These are phyloP conservation scores for Mormoops blainvillei DNA, from an alignment of 2,113 vertebrate species.

Conservation along the genomic window DNA sequence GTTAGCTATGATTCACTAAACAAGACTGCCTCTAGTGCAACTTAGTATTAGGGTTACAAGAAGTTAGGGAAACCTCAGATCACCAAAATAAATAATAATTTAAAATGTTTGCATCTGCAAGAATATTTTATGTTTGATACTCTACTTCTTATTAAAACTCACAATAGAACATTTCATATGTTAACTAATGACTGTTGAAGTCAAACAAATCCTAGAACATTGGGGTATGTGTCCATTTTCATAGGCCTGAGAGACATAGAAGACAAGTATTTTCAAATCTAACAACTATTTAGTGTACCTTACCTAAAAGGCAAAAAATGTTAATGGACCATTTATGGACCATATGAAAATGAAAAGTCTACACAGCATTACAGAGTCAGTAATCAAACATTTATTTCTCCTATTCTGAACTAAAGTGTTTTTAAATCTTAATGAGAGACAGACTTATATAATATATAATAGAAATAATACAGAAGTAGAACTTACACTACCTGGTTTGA, in stretches of 20 bases:
- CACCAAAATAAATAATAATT: constrained; percentile 18
- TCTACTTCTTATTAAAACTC: background rate
- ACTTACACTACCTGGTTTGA: background rate
- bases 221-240: background rate
- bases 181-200: background rate
- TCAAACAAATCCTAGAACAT: background rate
- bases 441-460: background rate
- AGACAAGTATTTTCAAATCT: background rate
- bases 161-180: background rate
- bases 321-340: background rate
- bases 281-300: background rate
- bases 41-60: background rate
- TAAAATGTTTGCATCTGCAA: background rate
- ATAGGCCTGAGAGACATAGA: background rate
- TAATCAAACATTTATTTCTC: background rate
- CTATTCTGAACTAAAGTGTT: background rate
- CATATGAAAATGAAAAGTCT: constrained; percentile 5
- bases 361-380: background rate
- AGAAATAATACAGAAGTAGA: background rate
- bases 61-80: background rate
- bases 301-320: background rate
- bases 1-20: background rate
- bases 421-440: background rate
- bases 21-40: background rate
- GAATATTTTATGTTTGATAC: background rate